A percentile compares a stretch with the other conserved stretches of the same genome.
phyloP scores from a whole-genome alignment of 1,140 invertebrate species.

The Drosophila navojoa region DNA sequence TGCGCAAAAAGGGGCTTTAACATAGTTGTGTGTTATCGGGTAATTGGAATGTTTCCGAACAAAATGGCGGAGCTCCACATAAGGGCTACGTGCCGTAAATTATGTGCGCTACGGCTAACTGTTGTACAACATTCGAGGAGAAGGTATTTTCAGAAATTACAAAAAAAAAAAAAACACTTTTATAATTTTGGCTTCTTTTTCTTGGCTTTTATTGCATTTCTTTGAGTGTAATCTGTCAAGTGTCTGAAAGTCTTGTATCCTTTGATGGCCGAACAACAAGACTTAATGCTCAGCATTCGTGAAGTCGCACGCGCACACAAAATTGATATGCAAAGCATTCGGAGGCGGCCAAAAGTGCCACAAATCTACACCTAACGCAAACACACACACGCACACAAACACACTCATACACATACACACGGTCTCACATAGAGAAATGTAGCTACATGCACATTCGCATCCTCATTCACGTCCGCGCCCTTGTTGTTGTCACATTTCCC shows the following conservation, averaged over 20 bases:
- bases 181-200: neutral
- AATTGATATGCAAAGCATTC: conserved; percentile 74
- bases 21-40: conserved; percentile 55
- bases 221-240: conserved; percentile 46
- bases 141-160: neutral
- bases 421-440: neutral
- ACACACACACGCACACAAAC: conserved; percentile 23
- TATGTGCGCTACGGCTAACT: conserved; percentile 28
- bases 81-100: conserved; percentile 57
- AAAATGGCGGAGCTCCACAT: conserved; percentile 59
- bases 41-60: conserved; percentile 29
- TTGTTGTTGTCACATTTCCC: conserved; percentile 75
- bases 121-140: neutral
- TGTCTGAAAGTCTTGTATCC: conserved; percentile 54
- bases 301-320: conserved; percentile 78
- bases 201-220: neutral
- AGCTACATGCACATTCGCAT: conserved; percentile 13
- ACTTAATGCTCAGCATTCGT: conserved; percentile 76
- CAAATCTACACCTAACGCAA: conserved; percentile 48
- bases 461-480: conserved; percentile 53
- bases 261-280: conserved; percentile 68
- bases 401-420: neutral
- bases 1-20: conserved; percentile 45
- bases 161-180: neutral
- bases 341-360: conserved; percentile 64